Percentiles rank a stretch among this genome's conserved stretches.
Conservation (phyloP, 1,140 invertebrate species). For the Aphaenogaster ashmeadi region DNA sequence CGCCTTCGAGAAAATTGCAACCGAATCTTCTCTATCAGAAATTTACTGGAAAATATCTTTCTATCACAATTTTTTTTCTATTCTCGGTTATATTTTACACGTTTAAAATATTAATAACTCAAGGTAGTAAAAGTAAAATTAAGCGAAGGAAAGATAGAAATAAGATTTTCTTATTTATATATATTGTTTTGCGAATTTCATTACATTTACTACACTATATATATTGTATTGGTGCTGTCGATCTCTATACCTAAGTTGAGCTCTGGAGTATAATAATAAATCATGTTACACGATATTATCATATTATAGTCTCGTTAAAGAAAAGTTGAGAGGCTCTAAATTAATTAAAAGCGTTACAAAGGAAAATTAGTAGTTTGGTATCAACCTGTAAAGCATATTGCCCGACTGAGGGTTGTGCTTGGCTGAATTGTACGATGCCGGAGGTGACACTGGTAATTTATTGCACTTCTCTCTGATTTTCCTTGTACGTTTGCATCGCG, state of each 20-base stretch:
- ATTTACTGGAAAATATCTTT: neutral
- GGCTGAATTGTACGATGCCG: conserved; percentile 22
- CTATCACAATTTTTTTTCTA: neutral
- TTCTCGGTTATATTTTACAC: neutral
- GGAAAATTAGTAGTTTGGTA: conserved; percentile 32
- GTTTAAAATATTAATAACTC: neutral
- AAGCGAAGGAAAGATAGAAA: neutral
- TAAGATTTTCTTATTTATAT: neutral
- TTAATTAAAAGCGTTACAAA: conserved; percentile 27
- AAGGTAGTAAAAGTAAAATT: neutral
- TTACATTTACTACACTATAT: neutral
- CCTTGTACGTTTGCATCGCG: conserved; percentile 21
- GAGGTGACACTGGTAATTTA: conserved; percentile 21
- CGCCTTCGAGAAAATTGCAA: neutral
- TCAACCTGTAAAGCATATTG: neutral
- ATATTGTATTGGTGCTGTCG: neutral
- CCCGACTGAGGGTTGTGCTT: neutral
- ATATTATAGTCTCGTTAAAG: neutral
- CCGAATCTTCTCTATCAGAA: neutral
- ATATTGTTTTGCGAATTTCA: too few species aligned
- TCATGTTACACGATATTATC: conserved; percentile 1
- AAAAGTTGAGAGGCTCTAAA: conserved; percentile 31
- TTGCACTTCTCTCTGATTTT: conserved; percentile 35
- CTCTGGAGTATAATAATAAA: conserved; percentile 16
- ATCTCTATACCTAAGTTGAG: neutral